Evolutionary conservation across 2,888 invertebrate species (phyloP), one percentile per base, ranked within the genome.

Genomic region (Hypena proboscidalis): DNA sequence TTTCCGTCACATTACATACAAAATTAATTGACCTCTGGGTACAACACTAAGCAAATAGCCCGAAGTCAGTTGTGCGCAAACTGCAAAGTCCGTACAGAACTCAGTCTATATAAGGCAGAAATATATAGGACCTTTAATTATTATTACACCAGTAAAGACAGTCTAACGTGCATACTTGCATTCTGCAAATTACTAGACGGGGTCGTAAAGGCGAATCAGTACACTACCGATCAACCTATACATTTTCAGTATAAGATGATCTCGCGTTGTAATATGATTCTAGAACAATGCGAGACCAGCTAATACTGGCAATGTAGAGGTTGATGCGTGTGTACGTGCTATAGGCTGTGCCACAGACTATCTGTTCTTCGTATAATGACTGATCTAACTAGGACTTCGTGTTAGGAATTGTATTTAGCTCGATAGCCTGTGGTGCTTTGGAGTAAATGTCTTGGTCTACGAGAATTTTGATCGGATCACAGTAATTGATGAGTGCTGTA

Each of bases 311-410:
- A n/a, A n/a, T n/a, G n/a, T n/a, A n/a, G n/a, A n/a, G n/a, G n/a
- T n/a, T n/a, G n/a, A n/a, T n/a, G n/a, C n/a, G n/a, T n/a, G n/a
- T 39, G 46, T 46, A 51, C 51, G n/a, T n/a, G n/a, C n/a, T 30
- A 11, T 30, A 41, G 9, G 23, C 30, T 19, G 21, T 8, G 10
- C 23, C 45, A 55, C 30, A 59, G 49, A 71, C 80, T 85, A 83
- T 83, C 79, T 79, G 80, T 79, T 79, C 71, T 68, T 58, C 55
- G 74, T 70, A 75, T 86, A 87, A 85, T 85, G 80, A 83, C 77
- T 74, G 64, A 63, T 52, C 71, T 79, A 80, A 83, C 79, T 77
- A 73, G 77, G 72, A 74, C 73, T 80, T 76, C 76, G 74, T 74
- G 67, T 60, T 50, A 45, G 77, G 79, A 82, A 83, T 80, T 73